Percentiles rank a stretch among this genome's conserved stretches.
Conservation (phyloP, 2,113 vertebrate genomes). For the Cepphus grylle region DNA sequence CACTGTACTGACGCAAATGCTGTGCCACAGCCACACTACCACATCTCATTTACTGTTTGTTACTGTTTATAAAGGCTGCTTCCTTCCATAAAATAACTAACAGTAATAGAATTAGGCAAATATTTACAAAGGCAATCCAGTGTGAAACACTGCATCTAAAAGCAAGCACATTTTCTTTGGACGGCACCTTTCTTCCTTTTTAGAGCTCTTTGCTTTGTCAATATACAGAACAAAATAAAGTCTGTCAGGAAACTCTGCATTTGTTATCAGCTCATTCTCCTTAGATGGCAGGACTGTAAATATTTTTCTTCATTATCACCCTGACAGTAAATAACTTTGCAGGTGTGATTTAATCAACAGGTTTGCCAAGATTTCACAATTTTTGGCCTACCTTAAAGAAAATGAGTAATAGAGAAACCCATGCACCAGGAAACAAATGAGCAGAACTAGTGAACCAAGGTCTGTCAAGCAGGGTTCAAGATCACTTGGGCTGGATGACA, state of each 20-base stretch:
- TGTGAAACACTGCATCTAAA: not conserved
- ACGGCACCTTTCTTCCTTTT: not conserved
- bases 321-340: slow-evolving; percentile 55
- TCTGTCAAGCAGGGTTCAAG: slow-evolving; percentile 29
- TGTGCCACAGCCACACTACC: not conserved
- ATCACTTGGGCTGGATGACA: slow-evolving; percentile 3
- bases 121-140: not conserved
- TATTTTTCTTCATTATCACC: slow-evolving; percentile 62
- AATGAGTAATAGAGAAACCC: not conserved
- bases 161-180: not conserved
- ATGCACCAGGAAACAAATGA: slow-evolving; percentile 8
- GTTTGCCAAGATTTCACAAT: slow-evolving; percentile 42
- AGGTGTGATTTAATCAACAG: slow-evolving; percentile 54
- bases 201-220: not conserved
- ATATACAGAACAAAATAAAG: not conserved
- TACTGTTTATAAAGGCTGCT: not conserved
- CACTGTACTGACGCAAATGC: not conserved
- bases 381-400: slow-evolving; percentile 13
- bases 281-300: slow-evolving; percentile 47
- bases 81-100: not conserved
- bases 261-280: slow-evolving; percentile 32
- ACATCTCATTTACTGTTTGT: not conserved
- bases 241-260: not conserved
- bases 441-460: slow-evolving; percentile 10
- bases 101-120: not conserved